Evolutionary conservation across 2,797 vertebrate genomes (phyloP).

Genomic region (Dipus sagitta): DNA sequence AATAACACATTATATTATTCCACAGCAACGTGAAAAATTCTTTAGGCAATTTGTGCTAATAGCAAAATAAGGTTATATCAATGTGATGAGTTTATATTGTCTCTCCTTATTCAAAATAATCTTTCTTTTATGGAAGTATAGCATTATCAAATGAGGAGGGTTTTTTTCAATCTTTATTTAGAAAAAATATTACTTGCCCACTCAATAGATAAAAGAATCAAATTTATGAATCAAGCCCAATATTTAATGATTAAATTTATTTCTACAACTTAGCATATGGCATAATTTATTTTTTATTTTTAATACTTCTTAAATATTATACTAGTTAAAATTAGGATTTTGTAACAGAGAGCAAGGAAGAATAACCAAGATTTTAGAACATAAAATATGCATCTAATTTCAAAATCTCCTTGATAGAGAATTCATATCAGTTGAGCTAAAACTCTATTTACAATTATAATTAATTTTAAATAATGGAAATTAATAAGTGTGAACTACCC

Average conservation of each 20-base stretch:
- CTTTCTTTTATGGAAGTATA: not conserved
- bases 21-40: not conserved
- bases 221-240: not conserved
- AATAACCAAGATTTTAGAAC: conserved; percentile 49
- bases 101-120: not conserved
- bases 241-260: not conserved
- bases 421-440: not conserved
- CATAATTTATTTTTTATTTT: conserved; percentile 11
- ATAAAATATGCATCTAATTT: not conserved
- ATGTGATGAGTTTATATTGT: not conserved
- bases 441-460: too few relatives aligned
- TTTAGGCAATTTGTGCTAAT: not conserved
- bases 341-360: not conserved
- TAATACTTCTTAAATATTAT: not conserved
- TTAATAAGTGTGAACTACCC: not conserved
- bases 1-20: not conserved
- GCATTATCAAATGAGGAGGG: not conserved
- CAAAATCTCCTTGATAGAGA: not conserved
- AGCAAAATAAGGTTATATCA: not conserved
- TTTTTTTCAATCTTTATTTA: not conserved
- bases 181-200: not conserved
- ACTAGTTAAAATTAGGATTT: too few relatives aligned
- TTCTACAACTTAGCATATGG: not conserved
- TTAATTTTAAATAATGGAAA: not conserved
- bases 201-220: conserved; percentile 10